phyloP scores from a whole-genome alignment of 2,888 invertebrate genomes.

The Dilophus febrilis region DNA sequence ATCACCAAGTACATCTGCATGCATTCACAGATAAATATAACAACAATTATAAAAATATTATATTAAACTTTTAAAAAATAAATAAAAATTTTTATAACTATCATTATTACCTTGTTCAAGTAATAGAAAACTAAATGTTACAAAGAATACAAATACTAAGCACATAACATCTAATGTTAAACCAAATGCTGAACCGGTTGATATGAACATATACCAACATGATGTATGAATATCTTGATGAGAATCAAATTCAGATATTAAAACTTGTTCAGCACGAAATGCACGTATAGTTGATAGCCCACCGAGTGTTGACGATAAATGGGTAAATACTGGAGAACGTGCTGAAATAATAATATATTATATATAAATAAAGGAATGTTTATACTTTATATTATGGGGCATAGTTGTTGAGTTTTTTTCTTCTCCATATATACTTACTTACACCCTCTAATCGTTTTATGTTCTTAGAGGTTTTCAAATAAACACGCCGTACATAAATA shows the following conservation, averaged over 20 bases:
- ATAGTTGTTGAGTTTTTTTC: too few species aligned
- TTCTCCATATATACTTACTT: too few species aligned
- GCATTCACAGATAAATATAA: neutral
- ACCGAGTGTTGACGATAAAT: conserved; percentile 53
- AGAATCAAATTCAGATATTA: conserved; percentile 37
- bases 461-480: conserved; percentile 49
- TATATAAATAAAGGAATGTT: too few species aligned
- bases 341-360: conserved; percentile 33
- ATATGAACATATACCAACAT: conserved; percentile 47
- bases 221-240: conserved; percentile 46
- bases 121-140: neutral
- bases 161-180: neutral
- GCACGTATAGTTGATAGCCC: conserved; percentile 63
- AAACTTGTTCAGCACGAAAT: conserved; percentile 42
- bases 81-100: too few species aligned
- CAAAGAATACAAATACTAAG: too few species aligned
- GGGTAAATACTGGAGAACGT: conserved; percentile 64
- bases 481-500: conserved; percentile 39
- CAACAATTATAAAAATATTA: neutral
- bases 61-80: neutral
- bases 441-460: conserved; percentile 47
- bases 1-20: conserved; percentile 20
- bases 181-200: conserved; percentile 22
- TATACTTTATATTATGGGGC: too few species aligned
- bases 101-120: conserved; percentile 11